phyloP scores from a whole-genome alignment of 1,140 invertebrate genomes.

The Hyles euphorbiae region DNA sequence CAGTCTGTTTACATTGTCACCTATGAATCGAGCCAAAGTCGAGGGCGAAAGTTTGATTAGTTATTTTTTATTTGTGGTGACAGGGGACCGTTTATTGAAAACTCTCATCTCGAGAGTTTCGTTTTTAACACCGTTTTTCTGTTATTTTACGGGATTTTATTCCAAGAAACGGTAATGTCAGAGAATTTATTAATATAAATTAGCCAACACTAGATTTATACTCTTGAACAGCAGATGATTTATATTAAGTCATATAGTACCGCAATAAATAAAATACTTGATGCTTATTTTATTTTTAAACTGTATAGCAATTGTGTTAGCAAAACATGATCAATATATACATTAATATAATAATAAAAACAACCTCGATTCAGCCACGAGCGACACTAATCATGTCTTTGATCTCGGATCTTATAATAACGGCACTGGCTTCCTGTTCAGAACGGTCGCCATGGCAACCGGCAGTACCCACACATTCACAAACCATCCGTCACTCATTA shows the following conservation, averaged over 20 bases:
- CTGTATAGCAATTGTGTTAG: no score
- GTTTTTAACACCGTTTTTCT: background rate
- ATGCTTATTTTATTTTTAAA: no score
- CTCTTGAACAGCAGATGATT: no score
- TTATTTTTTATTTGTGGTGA: slow-evolving; percentile 45
- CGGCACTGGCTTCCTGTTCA: slow-evolving; percentile 20
- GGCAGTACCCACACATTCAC: slow-evolving; percentile 10
- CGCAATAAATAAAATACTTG: no score
- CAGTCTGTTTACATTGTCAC: slow-evolving; percentile 50
- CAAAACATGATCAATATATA: no score
- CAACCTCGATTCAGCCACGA: background rate
- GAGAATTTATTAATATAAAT: no score
- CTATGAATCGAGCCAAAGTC: slow-evolving; percentile 47
- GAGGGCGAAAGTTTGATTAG: slow-evolving; percentile 50
- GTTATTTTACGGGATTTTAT: background rate
- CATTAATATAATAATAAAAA: background rate
- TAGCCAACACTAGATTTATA: no score
- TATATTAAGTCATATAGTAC: no score
- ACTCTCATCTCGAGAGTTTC: background rate
- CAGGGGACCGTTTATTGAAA: slow-evolving; percentile 30
- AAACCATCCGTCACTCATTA: no score
- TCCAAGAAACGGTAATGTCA: no score
- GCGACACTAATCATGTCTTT: background rate
- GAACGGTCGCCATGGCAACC: slow-evolving; percentile 40
- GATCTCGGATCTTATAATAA: slow-evolving; percentile 14